Base-by-base conservation (phyloP, 2,797 vertebrate genomes). In the Decapterus maruadsi region DNA sequence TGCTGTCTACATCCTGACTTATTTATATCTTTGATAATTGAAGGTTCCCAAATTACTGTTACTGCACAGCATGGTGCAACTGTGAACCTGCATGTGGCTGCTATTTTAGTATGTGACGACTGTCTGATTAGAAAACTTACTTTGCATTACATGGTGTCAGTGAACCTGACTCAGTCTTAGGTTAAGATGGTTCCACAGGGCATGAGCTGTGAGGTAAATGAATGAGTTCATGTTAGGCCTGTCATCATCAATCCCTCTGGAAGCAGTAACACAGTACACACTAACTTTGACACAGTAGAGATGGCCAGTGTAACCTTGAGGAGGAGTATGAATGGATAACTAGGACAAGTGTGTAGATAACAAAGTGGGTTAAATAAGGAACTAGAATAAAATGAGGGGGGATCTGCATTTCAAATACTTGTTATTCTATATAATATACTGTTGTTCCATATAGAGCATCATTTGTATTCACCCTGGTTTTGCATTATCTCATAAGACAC, bases 301-400 rank as follows among this genome's bases (percentile, higher is more conserved):
- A 76, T 85, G 82, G 53, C 29, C 54, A 56, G 38, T 68, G n/a
- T 80, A 84, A 88, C 79, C 85, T 89, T 80, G 58, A 67, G 68
- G 22, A 80, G 64, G 61, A 81, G 62, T 58, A 56, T 73, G 70
- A 80, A 71, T 55, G 48, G 71, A 62, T 75, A 87, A 83, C 73
- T 85, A 71, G 82, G 84, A 66, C 84, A 83, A 48, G 36, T 57
- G 78, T 62, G 66, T 36, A 66, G 83, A 77, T 88, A 80, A 82
- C 53, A 85, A 84, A 89, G 82, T 86, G 75, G 81, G 78, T 76
- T 86, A n/a, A n/a, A 78, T 68, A 75, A 51, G 43, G 60, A 65
- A 66, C 65, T 57, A 61, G 83, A 82, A 58, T 83, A 45, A 71
- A 59, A 79, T 34, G 9, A 26, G 5, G 73, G 73, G 66, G 48